Base-by-base conservation (phyloP, 2,888 invertebrate species). In the Parelbella ahira region DNA sequence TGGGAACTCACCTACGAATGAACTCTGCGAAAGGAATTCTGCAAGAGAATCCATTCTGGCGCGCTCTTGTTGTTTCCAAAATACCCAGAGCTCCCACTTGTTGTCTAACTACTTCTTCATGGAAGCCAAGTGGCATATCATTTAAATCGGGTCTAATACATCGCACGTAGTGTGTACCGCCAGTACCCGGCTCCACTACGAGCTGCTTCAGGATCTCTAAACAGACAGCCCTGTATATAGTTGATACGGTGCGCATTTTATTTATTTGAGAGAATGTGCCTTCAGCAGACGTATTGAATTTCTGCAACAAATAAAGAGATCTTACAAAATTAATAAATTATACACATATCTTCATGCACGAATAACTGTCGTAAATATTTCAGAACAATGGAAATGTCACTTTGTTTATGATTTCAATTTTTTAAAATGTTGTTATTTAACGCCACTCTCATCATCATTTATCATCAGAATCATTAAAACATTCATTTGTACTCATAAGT, bases 11-110 rank as follows among this genome's bases (percentile, higher is more conserved):
- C 96, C 97, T 91, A 73, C 92, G 90, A 33, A 97, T 89, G 69
- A 97, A 97, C 68, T 97, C 97, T n/a, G 93, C 90, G 77, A 97
- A 97, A 0, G 93, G 90, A 50, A 98, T 91, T 37, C 97, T 89
- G 62, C 93, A 91, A 0, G 97, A 94, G 72, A 92, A 97, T 2
- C 97, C 97, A 49, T 89, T 90, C 63, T 96, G 94, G 10, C 97
- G 89, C 1, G 95, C 95, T 68, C 92, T 91, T 0, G 97, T 95
- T 0, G 97, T 96, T 69, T 97, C 97, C 20, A 95, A 76, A 5
- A 97, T 89, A 1, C 95, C 93, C 49, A 96, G 75, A 0, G 96
- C 95, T 58, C 94, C 89, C 38, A 96, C 81, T 78, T 97, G 97
- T 58, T 95, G 95, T 39, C 91, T 90, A 0, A 96, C 92, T 18